These are phyloP conservation scores for Lordiphosa mommai DNA, from an alignment of 1,140 invertebrate species.

Conservation along the genomic window DNA sequence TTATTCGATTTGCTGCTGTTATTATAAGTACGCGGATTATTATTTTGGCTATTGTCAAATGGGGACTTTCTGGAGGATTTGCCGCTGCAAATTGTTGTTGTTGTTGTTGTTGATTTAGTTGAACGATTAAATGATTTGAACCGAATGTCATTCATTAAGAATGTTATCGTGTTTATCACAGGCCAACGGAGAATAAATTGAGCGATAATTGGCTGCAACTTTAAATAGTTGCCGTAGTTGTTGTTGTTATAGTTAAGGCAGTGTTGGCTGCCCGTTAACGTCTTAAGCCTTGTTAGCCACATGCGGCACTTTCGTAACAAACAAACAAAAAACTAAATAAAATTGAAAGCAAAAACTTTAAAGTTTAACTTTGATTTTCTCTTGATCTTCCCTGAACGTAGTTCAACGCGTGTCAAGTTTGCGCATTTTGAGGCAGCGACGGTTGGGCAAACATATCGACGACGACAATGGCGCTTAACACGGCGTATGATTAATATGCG, in stretches of 20 bases:
- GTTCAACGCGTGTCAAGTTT: constrained; percentile 66
- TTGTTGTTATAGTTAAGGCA: constrained; percentile 32
- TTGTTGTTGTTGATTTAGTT: constrained; percentile 47
- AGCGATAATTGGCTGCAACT: constrained; percentile 36
- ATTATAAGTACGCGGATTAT: constrained; percentile 76
- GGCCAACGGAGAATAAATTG: constrained; percentile 46
- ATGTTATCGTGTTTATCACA: constrained; percentile 55
- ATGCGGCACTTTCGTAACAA: constrained; percentile 49
- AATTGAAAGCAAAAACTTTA: constrained; percentile 1
- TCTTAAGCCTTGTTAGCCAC: constrained; percentile 51
- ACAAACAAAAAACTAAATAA: constrained; percentile 9
- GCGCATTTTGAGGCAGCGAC: constrained; percentile 47
- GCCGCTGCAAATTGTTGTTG: constrained; percentile 20
- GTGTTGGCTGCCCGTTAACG: constrained; percentile 44
- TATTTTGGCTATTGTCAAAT: constrained; percentile 59
- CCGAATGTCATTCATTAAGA: constrained; percentile 78
- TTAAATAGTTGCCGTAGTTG: constrained; percentile 13
- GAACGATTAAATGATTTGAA: constrained; percentile 60
- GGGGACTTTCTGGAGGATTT: constrained; percentile 5
- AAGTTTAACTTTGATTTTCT: constrained; percentile 4
- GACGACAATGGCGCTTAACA: constrained; percentile 26
- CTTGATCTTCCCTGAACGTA: constrained; percentile 7
- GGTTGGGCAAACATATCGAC: constrained; percentile 45
- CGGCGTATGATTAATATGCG: constrained; percentile 61
- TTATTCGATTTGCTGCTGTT: constrained; percentile 78